Evolutionary conservation across 2,113 vertebrate genomes (phyloP).

Genomic region (Taurulus bubalis): DNA sequence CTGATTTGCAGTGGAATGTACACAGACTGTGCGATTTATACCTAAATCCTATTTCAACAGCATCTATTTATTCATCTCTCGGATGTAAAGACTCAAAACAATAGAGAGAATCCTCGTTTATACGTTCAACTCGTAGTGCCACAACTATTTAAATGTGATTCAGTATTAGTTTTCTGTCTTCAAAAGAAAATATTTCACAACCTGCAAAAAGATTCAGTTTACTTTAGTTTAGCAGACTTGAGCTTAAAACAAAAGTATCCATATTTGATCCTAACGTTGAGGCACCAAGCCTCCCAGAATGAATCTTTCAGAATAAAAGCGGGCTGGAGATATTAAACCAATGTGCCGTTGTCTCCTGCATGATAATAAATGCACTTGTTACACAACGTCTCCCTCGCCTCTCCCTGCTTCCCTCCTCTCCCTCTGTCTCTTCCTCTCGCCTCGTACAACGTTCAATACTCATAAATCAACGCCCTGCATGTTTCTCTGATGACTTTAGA

Average conservation of each 20-base stretch:
- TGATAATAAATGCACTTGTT: background rate
- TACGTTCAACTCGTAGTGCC: too few relatives aligned
- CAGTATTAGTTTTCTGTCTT: background rate
- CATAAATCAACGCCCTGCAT: conserved; percentile 41
- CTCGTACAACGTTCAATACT: conserved; percentile 26
- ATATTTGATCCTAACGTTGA: background rate
- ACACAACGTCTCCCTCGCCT: background rate
- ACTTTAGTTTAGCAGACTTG: background rate
- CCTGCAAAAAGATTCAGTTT: background rate
- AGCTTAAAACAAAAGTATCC: background rate
- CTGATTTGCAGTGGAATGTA: background rate
- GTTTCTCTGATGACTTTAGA: conserved; percentile 52
- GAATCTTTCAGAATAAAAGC: background rate
- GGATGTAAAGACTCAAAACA: too few relatives aligned
- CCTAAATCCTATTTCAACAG: background rate
- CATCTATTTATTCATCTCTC: background rate
- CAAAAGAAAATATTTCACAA: background rate
- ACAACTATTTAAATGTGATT: background rate
- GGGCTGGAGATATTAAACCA: background rate
- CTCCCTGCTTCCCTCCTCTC: background rate
- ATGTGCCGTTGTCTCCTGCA: background rate
- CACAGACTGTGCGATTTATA: background rate
- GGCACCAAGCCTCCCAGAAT: background rate
- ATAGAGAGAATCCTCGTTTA: too few relatives aligned
- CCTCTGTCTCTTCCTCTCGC: conserved; percentile 17